Conservation (phyloP, 2,888 invertebrate genomes). For the Busseola fusca region DNA sequence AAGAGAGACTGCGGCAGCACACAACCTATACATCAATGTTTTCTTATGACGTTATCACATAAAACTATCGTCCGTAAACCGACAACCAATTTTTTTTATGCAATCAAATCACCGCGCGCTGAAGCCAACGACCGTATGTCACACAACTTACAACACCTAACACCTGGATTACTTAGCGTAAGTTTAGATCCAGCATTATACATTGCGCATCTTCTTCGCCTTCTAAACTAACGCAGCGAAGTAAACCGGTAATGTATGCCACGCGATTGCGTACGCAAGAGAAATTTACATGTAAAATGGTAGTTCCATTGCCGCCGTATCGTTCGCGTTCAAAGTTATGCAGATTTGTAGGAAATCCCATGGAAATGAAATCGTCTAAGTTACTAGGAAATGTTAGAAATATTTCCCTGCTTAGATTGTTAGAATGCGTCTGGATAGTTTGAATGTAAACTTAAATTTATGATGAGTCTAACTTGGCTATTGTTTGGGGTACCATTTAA, state of each 20-base stretch:
- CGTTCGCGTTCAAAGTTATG: constrained; percentile 65
- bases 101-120: neutral
- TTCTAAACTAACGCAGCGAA: constrained; percentile 38
- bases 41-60: too few species aligned
- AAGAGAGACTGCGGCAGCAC: too few species aligned
- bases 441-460: constrained; percentile 36
- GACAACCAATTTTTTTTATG: too few species aligned
- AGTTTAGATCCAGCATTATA: constrained; percentile 53
- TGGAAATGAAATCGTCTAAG: constrained; percentile 72
- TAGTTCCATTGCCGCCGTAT: constrained; percentile 50
- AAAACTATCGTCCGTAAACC: too few species aligned
- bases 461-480: constrained; percentile 26
- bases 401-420: constrained; percentile 55
- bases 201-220: constrained; percentile 55
- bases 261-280: constrained; percentile 55
- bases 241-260: constrained; percentile 63
- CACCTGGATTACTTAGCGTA: constrained; percentile 61
- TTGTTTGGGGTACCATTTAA: constrained; percentile 26
- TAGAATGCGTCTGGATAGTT: constrained; percentile 51
- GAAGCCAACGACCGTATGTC: constrained; percentile 33
- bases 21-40: too few species aligned
- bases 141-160: constrained; percentile 46
- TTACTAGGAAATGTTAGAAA: constrained; percentile 62
- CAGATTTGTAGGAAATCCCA: constrained; percentile 71
- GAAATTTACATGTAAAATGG: constrained; percentile 69